Evolutionary conservation across 2,888 invertebrate genomes (phyloP), one percentile per base, ranked within the genome.

Genomic region (Hofmannophila pseudospretella): DNA sequence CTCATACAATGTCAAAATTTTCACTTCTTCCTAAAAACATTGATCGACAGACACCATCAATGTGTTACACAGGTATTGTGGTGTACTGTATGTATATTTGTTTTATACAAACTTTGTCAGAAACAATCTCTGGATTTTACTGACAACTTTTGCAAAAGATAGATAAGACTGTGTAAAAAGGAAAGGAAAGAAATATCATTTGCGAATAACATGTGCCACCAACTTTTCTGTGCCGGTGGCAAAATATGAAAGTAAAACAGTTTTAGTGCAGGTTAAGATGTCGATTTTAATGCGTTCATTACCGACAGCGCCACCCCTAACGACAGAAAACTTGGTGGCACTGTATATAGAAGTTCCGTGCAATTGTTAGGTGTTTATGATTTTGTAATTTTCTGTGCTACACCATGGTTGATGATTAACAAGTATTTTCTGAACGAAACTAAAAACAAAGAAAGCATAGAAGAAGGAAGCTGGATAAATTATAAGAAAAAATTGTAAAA

Each of bases 401-500:
- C 30, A 14, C 28, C 38, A 33, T 28, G n/a, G n/a, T n/a, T n/a
- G 32, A 25, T 9, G 25, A 25, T 25, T 25, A n/a, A 4, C 5
- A 8, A 28, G 28, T 28, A 11, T 12, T 9, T 28, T 12, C 28
- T 12, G 28, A 12, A 8, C 13, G 26, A 12, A 34, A 23, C 20
- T 20, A 41, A 36, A 41, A 22, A 29, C 38, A 40, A 30, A 34
- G 31, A 27, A 39, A 9, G 37, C 23, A 36, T 8, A 23, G 20
- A 37, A 14, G 32, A 34, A 8, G 7, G 3, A 23, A 23, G 23
- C 23, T 8, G 23, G n/a, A n/a, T 23, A 23, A 23, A 41, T 41
- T 34, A 44, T 16, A 39, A 40, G 44, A 36, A 26, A 30, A 37
- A 32, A 40, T 36, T n/a, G n/a, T n/a, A n/a, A 29, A 34, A 32